Evolutionary conservation across 2,113 vertebrate genomes (phyloP), one percentile per base, ranked within the genome.

Genomic region (Hippocampus barbouri): DNA sequence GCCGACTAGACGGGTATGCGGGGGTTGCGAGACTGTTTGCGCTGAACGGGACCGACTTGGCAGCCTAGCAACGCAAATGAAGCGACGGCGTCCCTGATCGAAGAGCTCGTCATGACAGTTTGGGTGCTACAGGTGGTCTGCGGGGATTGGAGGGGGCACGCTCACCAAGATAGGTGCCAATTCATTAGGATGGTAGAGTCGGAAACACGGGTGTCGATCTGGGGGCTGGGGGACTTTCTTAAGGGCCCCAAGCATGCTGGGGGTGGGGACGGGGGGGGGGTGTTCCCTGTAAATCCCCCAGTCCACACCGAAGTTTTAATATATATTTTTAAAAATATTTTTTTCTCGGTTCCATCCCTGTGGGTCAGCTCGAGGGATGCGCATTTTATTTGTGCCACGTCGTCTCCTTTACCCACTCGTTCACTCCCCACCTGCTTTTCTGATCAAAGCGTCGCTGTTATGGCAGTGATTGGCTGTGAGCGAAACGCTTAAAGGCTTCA

Each of bases 1-100:
- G 85, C 54, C 72, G 77, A 82, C 82, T 53, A 69, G 77, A 64
- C 71, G 64, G 69, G 59, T 4, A 45, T 40, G 71, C 47, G 23
- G 74, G 41, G 65, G 64, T 60, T 41, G 63, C 54, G 56, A 73
- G 78, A 78, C 49, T 66, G 73, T 85, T 90, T 90, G 78, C 84
- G 86, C 88, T 89, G 89, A 91, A 86, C 87, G 76, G 73, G 79
- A 86, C 85, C 87, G 87, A 91, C 86, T 87, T 87, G 87, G 91
- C 89, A 92, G 87, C 93, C 90, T 93, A 93, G 93, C 93, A 93
- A 93, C 92, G 78, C 83, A 90, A 90, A 86, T 85, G 87, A 88
- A 87, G 86, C 78, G 84, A 89, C 89, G 78, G 89, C 87, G 81
- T 89, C 88, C 91, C 69, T 92, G 34, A 90, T 91, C 92, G 92